Evolutionary conservation across 2,797 vertebrate species (phyloP).

Genomic region (Botia kubotai): DNA sequence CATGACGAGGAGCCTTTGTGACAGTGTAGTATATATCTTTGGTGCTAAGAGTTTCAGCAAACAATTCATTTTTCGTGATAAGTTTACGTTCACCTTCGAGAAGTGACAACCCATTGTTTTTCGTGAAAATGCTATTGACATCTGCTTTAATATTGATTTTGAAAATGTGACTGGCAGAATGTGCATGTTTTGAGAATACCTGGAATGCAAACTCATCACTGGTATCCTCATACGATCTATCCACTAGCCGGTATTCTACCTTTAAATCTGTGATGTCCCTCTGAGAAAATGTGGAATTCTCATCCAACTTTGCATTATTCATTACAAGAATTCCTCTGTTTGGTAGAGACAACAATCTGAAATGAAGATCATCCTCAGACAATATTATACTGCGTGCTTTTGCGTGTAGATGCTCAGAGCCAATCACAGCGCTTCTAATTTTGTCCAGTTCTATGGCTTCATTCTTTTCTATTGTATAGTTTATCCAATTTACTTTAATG

Average conservation of each 20-base stretch:
- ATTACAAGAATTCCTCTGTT: slow-evolving; percentile 84
- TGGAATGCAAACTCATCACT: slow-evolving; percentile 85
- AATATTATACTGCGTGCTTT: slow-evolving; percentile 71
- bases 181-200: slow-evolving; percentile 82
- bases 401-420: slow-evolving; percentile 79
- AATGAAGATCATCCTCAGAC: slow-evolving; percentile 80
- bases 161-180: slow-evolving; percentile 83
- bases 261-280: slow-evolving; percentile 78
- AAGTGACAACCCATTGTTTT: slow-evolving; percentile 83
- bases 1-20: slow-evolving; percentile 80
- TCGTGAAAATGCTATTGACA: slow-evolving; percentile 80
- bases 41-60: slow-evolving; percentile 82
- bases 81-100: slow-evolving; percentile 88
- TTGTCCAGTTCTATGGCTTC: slow-evolving; percentile 81
- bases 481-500: slow-evolving; percentile 84
- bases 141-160: slow-evolving; percentile 85
- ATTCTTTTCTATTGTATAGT: slow-evolving; percentile 80
- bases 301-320: slow-evolving; percentile 74
- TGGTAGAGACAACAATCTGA: slow-evolving; percentile 82
- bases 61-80: slow-evolving; percentile 83
- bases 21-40: slow-evolving; percentile 83
- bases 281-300: slow-evolving; percentile 86
- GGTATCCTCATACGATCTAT: slow-evolving; percentile 76
- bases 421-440: slow-evolving; percentile 78
- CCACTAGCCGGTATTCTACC: slow-evolving; percentile 83